Percentiles rank a stretch among this genome's conserved stretches.
These are phyloP conservation scores for Drosophila athabasca DNA, from an alignment of 1,140 invertebrate species.

Conservation along the genomic window DNA sequence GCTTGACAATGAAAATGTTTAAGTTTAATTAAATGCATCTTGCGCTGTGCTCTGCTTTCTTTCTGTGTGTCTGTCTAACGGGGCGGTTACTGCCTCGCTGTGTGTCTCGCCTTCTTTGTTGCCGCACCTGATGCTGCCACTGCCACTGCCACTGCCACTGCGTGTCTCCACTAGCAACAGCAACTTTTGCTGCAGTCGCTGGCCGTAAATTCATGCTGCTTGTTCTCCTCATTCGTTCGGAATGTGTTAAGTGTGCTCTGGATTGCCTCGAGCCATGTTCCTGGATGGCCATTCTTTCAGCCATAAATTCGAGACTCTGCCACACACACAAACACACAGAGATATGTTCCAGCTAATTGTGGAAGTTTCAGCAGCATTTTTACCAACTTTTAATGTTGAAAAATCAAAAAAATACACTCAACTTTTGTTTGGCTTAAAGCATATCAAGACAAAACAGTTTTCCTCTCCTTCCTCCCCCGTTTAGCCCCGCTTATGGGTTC, in stretches of 20 bases:
- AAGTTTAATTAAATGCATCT: slow-evolving; percentile 83
- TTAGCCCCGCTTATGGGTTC: slow-evolving; percentile 25
- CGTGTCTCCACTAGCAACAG: slow-evolving; percentile 31
- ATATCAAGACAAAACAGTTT: not conserved
- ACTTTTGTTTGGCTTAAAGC: too few relatives aligned
- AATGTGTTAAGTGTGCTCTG: slow-evolving; percentile 76
- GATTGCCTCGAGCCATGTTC: slow-evolving; percentile 53
- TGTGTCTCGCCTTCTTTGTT: too few relatives aligned
- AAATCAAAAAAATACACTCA: too few relatives aligned
- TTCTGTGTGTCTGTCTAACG: slow-evolving; percentile 6
- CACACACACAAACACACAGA: slow-evolving; percentile 8
- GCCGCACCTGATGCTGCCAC: slow-evolving; percentile 67
- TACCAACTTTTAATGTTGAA: not conserved
- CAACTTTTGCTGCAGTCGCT: slow-evolving; percentile 61
- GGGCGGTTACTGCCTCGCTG: too few relatives aligned
- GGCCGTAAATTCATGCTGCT: slow-evolving; percentile 71
- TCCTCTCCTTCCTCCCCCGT: not conserved
- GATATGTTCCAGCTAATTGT: slow-evolving; percentile 69
- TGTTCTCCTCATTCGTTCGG: slow-evolving; percentile 67
- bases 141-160: slow-evolving; percentile 3
- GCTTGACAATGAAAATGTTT: slow-evolving; percentile 83
- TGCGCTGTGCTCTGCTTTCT: slow-evolving; percentile 62
- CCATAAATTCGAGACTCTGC: slow-evolving; percentile 52
- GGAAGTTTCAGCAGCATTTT: slow-evolving; percentile 26
- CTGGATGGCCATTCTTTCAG: slow-evolving; percentile 15